These are phyloP conservation scores for Pocillopora verrucosa DNA, from an alignment of 64 coral and sea anemone genomes.

Conservation along the genomic window DNA sequence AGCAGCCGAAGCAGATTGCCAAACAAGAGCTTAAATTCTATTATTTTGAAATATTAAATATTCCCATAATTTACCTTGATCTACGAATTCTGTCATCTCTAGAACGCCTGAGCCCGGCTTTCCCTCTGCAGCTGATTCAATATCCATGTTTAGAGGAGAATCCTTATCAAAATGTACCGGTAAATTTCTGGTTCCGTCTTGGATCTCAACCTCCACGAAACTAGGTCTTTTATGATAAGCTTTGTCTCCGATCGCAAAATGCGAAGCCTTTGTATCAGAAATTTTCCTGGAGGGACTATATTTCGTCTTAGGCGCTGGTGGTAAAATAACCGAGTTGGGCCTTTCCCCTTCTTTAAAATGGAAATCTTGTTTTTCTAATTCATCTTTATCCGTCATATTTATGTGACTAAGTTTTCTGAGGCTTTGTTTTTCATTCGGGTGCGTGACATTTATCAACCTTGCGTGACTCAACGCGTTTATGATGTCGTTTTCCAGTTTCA, in stretches of 20 bases:
- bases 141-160: not conserved
- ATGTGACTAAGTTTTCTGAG: not conserved
- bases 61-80: slow-evolving; percentile 1
- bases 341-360: not conserved
- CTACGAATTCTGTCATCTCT: slow-evolving; percentile 13
- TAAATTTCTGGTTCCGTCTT: not conserved
- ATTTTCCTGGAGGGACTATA: not conserved
- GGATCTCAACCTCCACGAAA: not conserved
- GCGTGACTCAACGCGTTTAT: not conserved
- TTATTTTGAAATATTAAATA: not conserved
- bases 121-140: not conserved
- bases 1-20: too few species aligned
- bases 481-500: slow-evolving; percentile 7
- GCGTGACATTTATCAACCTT: not conserved
- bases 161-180: not conserved
- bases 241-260: not conserved
- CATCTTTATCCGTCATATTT: not conserved
- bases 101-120: not conserved
- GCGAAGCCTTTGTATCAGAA: not conserved
- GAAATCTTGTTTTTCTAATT: not conserved
- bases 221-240: not conserved
- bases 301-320: not conserved
- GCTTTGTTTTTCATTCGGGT: not conserved
- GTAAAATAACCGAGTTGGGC: not conserved
- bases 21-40: not conserved